A percentile compares a stretch with the other conserved stretches of the same genome.
Conservation (phyloP, 1,140 invertebrate genomes). For the Drepana arcuata region DNA sequence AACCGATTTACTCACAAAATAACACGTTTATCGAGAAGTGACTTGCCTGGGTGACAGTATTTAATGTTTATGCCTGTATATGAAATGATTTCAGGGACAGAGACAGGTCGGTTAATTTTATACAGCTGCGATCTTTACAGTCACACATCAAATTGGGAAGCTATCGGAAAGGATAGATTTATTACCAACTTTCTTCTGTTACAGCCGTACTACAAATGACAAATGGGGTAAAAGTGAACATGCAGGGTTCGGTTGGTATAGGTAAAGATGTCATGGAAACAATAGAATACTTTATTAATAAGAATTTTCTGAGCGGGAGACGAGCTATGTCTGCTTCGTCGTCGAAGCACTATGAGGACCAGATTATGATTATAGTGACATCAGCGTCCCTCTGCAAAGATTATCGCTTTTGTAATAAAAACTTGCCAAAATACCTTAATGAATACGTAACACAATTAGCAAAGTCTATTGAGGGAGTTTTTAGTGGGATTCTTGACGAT, state of each 20-base stretch:
- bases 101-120: too few species aligned
- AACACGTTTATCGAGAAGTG: too few species aligned
- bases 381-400: slow-evolving; percentile 26
- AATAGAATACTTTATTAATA: slow-evolving; percentile 15
- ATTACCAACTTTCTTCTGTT: too few species aligned
- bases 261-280: slow-evolving; percentile 33
- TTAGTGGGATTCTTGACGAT: slow-evolving; percentile 13
- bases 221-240: slow-evolving; percentile 26
- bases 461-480: slow-evolving; percentile 21
- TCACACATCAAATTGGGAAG: too few species aligned
- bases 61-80: slow-evolving; percentile 2
- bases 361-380: slow-evolving; percentile 20
- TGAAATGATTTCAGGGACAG: too few species aligned
- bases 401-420: slow-evolving; percentile 23
- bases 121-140: too few species aligned
- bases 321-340: slow-evolving; percentile 14
- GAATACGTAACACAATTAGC: slow-evolving; percentile 30
- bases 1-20: too few species aligned
- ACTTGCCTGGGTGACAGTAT: slow-evolving; percentile 1
- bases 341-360: slow-evolving; percentile 12
- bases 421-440: slow-evolving; percentile 24
- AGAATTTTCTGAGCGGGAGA: slow-evolving; percentile 10
- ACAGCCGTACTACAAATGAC: too few species aligned
- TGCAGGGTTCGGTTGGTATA: slow-evolving; percentile 29
- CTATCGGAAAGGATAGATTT: too few species aligned